A percentile compares a stretch with the other conserved stretches of the same genome.
Conservation (phyloP, 1,140 invertebrate species). For the Nilaparvata lugens region DNA sequence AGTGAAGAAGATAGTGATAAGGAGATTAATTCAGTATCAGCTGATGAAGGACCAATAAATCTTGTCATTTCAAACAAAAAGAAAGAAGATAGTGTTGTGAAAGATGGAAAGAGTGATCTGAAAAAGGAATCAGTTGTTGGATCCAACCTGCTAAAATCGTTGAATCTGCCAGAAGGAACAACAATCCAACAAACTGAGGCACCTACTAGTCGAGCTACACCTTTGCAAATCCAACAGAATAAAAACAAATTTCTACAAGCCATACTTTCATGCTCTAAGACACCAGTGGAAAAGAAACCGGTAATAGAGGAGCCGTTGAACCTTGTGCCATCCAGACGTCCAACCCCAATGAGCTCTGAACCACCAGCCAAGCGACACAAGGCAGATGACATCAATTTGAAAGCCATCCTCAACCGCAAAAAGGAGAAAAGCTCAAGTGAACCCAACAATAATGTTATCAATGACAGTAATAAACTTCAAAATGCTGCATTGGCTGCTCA, state of each 20-base stretch:
- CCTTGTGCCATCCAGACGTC: constrained; percentile 45
- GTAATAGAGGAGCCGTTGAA: constrained; percentile 48
- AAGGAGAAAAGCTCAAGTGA: background rate
- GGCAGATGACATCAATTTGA: constrained; percentile 39
- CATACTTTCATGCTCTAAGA: constrained; percentile 19
- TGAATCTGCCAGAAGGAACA: constrained; percentile 19
- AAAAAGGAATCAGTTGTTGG: constrained; percentile 9
- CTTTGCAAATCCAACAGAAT: constrained; percentile 1
- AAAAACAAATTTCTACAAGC: constrained; percentile 23
- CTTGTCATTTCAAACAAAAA: constrained; percentile 12
- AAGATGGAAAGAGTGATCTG: background rate
- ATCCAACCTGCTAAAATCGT: constrained; percentile 17
- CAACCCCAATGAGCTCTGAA: constrained; percentile 29
- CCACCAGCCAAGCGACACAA: constrained; percentile 25
- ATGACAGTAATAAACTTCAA: no score
- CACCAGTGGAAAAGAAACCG: constrained; percentile 6
- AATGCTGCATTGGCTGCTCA: no score
- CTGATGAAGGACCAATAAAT: background rate
- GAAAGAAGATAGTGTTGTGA: background rate
- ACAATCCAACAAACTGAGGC: constrained; percentile 10
- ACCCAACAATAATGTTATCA: no score
- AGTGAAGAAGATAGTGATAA: background rate
- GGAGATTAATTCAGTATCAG: constrained; percentile 5
- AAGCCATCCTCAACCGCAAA: constrained; percentile 28
- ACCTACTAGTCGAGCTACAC: background rate